These are phyloP conservation scores for Diarsia mendica DNA, from an alignment of 2,888 invertebrate genomes.

Conservation along the genomic window DNA sequence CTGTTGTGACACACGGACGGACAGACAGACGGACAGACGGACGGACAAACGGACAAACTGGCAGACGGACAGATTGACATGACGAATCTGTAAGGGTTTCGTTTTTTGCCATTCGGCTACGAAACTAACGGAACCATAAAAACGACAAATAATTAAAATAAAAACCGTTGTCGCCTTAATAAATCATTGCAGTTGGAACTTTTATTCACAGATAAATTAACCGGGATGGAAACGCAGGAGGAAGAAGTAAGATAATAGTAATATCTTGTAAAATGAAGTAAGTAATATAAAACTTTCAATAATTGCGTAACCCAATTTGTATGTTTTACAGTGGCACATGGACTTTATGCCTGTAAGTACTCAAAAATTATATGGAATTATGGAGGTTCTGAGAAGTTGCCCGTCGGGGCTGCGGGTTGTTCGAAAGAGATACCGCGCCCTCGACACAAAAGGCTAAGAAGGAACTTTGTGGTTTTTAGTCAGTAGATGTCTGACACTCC, in stretches of 20 bases:
- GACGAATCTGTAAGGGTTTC: too few relatives aligned
- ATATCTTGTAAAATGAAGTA: conserved; percentile 9
- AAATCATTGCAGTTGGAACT: neutral
- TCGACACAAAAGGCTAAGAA: too few relatives aligned
- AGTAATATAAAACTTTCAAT: neutral
- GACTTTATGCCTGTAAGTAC: conserved; percentile 86
- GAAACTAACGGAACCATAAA: neutral
- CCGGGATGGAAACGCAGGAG: conserved; percentile 75
- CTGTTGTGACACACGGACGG: too few relatives aligned
- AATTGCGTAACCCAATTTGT: neutral
- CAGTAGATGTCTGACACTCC: too few relatives aligned
- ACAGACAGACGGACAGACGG: too few relatives aligned
- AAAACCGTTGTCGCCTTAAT: neutral
- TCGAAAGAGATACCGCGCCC: too few relatives aligned
- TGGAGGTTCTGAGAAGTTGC: neutral
- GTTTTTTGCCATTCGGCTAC: too few relatives aligned
- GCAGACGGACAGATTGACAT: too few relatives aligned
- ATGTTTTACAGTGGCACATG: conserved; percentile 84
- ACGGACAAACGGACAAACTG: too few relatives aligned
- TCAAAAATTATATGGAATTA: neutral
- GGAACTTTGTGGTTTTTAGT: too few relatives aligned
- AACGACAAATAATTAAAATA: neutral
- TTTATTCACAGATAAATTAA: conserved; percentile 67
- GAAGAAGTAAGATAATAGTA: conserved; percentile 78
- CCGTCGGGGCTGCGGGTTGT: too few relatives aligned